Evolutionary conservation across 2,113 vertebrate genomes (phyloP).

Genomic region (Hippocampus zosterae): DNA sequence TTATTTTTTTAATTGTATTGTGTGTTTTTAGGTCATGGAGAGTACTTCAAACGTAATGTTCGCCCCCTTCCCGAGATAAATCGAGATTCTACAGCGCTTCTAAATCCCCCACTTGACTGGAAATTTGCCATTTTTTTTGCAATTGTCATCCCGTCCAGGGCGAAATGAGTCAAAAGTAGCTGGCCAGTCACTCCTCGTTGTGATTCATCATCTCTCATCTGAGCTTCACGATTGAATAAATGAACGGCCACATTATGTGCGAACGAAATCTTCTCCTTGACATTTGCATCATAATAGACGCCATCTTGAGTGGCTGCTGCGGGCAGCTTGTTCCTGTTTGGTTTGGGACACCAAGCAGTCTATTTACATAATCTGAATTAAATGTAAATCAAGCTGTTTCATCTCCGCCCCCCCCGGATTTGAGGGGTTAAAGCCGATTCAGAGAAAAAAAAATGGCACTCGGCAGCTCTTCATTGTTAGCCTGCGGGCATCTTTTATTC

Average conservation of each 20-base stretch:
- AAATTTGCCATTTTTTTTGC: neutral
- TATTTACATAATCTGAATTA: constrained; percentile 77
- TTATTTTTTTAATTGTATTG: no score
- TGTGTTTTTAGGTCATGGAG: no score
- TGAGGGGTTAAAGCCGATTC: constrained; percentile 63
- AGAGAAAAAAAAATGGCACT: constrained; percentile 18
- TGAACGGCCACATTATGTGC: constrained; percentile 22
- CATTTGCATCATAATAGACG: constrained; percentile 67
- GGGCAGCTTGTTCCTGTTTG: constrained; percentile 46
- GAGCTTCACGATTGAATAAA: constrained; percentile 13
- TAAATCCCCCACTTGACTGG: neutral
- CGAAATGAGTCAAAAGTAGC: constrained; percentile 16
- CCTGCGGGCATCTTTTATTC: constrained; percentile 46
- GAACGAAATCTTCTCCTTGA: constrained; percentile 23
- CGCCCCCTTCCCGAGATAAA: no score
- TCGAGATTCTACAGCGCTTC: neutral
- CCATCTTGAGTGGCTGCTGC: constrained; percentile 38
- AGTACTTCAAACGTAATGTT: no score
- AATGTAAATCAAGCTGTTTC: constrained; percentile 72
- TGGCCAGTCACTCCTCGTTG: neutral
- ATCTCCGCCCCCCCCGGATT: constrained; percentile 63
- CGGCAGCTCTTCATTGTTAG: constrained; percentile 16
- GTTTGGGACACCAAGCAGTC: constrained; percentile 51
- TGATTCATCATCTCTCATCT: constrained; percentile 25
- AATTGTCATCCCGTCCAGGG: neutral